Evolutionary conservation across 2,888 invertebrate species (phyloP).

Genomic region (Thymelicus acteon): DNA sequence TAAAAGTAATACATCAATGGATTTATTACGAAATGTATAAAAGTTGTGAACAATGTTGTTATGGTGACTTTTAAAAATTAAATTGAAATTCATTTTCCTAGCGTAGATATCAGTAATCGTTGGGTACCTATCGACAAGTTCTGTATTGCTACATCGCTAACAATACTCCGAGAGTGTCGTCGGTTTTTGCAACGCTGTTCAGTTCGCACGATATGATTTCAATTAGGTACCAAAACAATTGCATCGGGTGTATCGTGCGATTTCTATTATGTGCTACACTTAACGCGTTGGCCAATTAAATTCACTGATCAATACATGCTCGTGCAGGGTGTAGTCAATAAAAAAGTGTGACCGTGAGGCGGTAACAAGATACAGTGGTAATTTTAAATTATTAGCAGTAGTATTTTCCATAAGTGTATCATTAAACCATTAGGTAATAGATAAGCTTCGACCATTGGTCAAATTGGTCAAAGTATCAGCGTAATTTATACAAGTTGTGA

Average conservation of each 20-base stretch:
- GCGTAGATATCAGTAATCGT: not conserved
- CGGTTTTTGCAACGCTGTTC: conserved; percentile 61
- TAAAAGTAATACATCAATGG: no score
- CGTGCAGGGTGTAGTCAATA: no score
- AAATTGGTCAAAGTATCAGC: no score
- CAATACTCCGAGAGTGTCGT: conserved; percentile 53
- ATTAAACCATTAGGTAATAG: no score
- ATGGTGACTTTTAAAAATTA: not conserved
- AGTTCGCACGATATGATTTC: conserved; percentile 64
- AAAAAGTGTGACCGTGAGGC: no score
- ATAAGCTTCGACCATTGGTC: no score
- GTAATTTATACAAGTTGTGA: no score
- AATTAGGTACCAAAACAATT: conserved; percentile 16
- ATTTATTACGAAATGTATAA: not conserved
- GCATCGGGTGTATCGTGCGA: conserved; percentile 18
- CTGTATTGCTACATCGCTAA: conserved; percentile 46
- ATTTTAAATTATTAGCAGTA: no score
- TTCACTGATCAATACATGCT: no score
- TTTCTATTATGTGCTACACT: conserved; percentile 18
- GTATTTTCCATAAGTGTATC: no score
- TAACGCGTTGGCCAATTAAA: not conserved
- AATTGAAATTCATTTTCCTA: not conserved
- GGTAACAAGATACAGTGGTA: no score
- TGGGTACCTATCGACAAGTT: conserved; percentile 25
- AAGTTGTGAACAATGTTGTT: not conserved